These are phyloP conservation scores for Psilopsiagon aymara DNA, from an alignment of 2,113 vertebrate species.

Conservation along the genomic window DNA sequence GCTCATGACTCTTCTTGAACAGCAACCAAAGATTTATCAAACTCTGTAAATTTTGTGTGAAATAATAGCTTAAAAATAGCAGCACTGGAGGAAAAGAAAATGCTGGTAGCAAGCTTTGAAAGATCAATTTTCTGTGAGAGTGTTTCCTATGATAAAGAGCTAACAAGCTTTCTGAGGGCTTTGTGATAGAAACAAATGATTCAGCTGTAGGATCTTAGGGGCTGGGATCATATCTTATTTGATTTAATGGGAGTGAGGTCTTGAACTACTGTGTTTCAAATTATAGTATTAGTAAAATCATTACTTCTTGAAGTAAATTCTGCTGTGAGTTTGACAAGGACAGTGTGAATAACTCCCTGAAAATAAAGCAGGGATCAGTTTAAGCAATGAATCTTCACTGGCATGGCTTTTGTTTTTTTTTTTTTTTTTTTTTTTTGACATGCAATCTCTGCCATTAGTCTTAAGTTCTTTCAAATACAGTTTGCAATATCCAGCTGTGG, in stretches of 20 bases:
- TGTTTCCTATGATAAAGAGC: background rate
- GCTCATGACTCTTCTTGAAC: background rate
- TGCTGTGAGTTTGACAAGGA: background rate
- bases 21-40: background rate
- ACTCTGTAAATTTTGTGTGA: background rate
- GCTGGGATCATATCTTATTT: background rate
- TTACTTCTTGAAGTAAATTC: background rate
- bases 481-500: background rate
- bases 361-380: background rate
- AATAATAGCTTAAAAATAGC: conserved; percentile 18
- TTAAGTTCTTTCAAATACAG: background rate
- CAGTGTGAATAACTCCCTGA: background rate
- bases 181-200: background rate
- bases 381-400: background rate
- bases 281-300: background rate
- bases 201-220: background rate
- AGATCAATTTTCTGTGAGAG: background rate
- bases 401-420: too few relatives aligned
- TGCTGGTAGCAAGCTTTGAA: background rate
- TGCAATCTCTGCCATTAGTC: background rate
- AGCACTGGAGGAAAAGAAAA: background rate
- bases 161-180: background rate
- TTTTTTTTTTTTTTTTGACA: background rate
- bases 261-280: background rate
- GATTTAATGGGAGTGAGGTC: background rate